Evolutionary conservation across 2,113 vertebrate species (phyloP).

Genomic region (Psilopsiagon aymara): DNA sequence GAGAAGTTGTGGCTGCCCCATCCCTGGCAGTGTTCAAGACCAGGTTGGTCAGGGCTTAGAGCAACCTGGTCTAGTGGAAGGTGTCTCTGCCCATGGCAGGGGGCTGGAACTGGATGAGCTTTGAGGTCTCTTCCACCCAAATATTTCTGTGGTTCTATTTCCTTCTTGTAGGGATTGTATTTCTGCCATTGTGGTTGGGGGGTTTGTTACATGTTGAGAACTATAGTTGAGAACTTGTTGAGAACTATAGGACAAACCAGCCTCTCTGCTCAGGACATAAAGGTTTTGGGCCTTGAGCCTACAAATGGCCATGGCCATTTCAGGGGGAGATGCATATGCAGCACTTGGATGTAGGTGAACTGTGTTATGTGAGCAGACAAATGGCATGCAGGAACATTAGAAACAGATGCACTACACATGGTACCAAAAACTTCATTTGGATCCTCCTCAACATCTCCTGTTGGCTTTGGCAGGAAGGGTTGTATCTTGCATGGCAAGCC

Average conservation of each 20-base stretch:
- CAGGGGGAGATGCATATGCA: not conserved
- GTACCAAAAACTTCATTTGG: not conserved
- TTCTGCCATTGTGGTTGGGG: not conserved
- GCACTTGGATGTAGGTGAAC: not conserved
- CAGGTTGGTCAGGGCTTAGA: not conserved
- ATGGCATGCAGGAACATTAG: not conserved
- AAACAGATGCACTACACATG: not conserved
- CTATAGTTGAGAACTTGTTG: accelerated
- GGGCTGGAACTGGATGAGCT: not conserved
- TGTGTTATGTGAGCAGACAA: not conserved
- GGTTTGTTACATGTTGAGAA: not conserved
- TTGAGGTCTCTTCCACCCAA: not conserved
- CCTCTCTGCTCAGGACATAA: not conserved
- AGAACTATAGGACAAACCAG: not conserved
- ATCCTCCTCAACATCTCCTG: constrained; percentile 15
- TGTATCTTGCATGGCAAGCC: not conserved
- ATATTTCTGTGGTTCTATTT: not conserved
- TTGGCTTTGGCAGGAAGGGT: not conserved
- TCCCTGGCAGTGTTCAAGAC: not conserved
- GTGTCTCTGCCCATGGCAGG: not conserved
- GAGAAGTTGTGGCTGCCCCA: not conserved
- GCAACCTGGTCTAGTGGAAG: not conserved
- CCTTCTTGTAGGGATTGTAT: not conserved
- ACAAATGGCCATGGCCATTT: accelerated
- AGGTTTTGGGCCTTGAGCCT: not conserved